These are phyloP conservation scores for Dryocosmus kuriphilus DNA, from an alignment of 2,888 invertebrate genomes.

Conservation along the genomic window DNA sequence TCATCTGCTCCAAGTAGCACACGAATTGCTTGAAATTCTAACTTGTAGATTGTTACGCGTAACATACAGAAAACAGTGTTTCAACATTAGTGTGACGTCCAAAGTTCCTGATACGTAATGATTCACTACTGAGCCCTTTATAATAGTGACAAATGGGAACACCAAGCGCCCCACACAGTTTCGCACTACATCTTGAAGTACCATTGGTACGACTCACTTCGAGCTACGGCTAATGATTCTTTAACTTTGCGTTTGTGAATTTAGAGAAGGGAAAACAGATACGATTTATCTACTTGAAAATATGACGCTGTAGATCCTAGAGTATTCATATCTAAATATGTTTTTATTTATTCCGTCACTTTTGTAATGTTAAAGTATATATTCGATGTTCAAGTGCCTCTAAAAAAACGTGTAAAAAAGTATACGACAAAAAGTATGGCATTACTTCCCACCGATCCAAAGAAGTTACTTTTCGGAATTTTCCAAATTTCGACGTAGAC, in stretches of 20 bases:
- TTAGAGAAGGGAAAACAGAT: neutral
- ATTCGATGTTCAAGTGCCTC: too few species aligned
- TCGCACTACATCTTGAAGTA: conserved; percentile 34
- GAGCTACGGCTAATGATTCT: conserved; percentile 65
- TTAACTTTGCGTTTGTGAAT: conserved; percentile 59
- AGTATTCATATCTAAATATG: neutral
- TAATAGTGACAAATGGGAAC: conserved; percentile 73
- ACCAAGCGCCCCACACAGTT: conserved; percentile 23
- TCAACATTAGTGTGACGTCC: conserved; percentile 37
- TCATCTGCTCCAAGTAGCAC: neutral
- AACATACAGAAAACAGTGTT: conserved; percentile 7
- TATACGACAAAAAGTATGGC: too few species aligned
- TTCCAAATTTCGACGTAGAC: too few species aligned
- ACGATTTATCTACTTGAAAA: neutral
- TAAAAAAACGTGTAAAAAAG: too few species aligned
- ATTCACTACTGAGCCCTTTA: conserved; percentile 72
- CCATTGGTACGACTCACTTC: conserved; percentile 41
- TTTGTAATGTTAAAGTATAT: too few species aligned
- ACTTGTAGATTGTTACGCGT: conserved; percentile 1
- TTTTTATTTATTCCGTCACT: too few species aligned
- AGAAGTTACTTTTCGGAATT: too few species aligned
- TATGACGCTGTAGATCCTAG: neutral
- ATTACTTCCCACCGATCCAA: too few species aligned
- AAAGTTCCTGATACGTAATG: conserved; percentile 67
- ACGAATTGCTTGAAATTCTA: neutral